Evolutionary conservation across 2,888 invertebrate genomes (phyloP), one percentile per base, ranked within the genome.

Genomic region (Lutraria lutraria): DNA sequence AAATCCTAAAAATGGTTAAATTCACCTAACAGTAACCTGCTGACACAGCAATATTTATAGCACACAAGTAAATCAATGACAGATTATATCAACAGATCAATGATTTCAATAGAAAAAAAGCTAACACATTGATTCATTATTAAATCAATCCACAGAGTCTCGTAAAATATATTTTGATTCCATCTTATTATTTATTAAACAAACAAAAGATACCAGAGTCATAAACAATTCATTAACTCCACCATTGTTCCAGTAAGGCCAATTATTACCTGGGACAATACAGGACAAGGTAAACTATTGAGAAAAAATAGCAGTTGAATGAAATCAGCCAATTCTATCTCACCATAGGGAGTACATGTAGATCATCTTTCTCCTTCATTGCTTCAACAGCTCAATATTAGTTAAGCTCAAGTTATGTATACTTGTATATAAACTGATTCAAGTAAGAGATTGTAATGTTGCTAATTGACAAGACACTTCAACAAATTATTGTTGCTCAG

Each of bases 181-280:
- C 34, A 76, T 76, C 76, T 76, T 19, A 31, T 76, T 34, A 76
- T 76, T 76, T 76, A 76, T 76, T 76, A 31, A 76, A 76, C 34
- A 31, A 76, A 76, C 76, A 76, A 76, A 76, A 76, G 31, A 76
- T 76, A 76, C 16, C 15, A 21, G 76, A 76, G 31, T 76, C 76
- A 76, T 76, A 76, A 76, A 76, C 76, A 76, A 76, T 76, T 76
- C 76, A 76, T 76, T 76, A 34, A 34, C 76, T 31, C 31, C 34
- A 76, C 19, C 76, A 34, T 31, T 76, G 76, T 76, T 76, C 34
- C 31, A 19, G 34, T 76, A 8, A 31, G 34, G 16, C 31, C 76
- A 76, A 34, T 31, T 31, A 76, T 34, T 76, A 76, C 76, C 31
- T 8, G 34, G 25, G 34, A 76, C 76, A 76, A 76, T 76, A 34